Conservation (phyloP, 2,888 invertebrate species). For the Callosobruchus maculatus region DNA sequence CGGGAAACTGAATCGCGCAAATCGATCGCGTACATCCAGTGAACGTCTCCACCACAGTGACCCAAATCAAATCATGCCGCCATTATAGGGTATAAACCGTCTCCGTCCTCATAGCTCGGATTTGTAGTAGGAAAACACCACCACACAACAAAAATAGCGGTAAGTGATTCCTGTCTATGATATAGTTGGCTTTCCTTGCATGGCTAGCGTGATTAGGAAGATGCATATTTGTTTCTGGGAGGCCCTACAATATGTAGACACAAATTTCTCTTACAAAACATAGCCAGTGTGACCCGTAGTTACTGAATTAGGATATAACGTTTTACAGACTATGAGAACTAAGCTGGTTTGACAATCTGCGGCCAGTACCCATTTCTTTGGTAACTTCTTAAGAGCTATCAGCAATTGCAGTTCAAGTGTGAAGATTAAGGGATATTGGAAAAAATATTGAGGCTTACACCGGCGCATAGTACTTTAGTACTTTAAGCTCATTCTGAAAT, state of each 20-base stretch:
- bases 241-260: neutral
- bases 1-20: conserved; percentile 40
- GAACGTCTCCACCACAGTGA: conserved; percentile 31
- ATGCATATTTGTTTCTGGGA: neutral
- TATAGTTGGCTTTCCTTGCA: neutral
- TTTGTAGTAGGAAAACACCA: conserved; percentile 6
- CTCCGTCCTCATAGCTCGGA: conserved; percentile 37
- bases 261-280: neutral
- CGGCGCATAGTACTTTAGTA: neutral
- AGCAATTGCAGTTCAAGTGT: neutral
- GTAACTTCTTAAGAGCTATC: neutral
- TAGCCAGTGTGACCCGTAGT: neutral
- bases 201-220: neutral
- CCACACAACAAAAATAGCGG: neutral
- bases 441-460: neutral
- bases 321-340: neutral
- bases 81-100: conserved; percentile 43
- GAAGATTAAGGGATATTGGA: neutral
- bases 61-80: conserved; percentile 47
- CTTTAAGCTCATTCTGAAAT: neutral
- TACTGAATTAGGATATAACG: neutral
- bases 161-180: neutral
- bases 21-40: conserved; percentile 28
- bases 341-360: neutral
- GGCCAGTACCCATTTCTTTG: neutral